These are phyloP conservation scores for Pongo pygmaeus DNA, from an alignment of 2,113 vertebrate genomes.

Conservation along the genomic window DNA sequence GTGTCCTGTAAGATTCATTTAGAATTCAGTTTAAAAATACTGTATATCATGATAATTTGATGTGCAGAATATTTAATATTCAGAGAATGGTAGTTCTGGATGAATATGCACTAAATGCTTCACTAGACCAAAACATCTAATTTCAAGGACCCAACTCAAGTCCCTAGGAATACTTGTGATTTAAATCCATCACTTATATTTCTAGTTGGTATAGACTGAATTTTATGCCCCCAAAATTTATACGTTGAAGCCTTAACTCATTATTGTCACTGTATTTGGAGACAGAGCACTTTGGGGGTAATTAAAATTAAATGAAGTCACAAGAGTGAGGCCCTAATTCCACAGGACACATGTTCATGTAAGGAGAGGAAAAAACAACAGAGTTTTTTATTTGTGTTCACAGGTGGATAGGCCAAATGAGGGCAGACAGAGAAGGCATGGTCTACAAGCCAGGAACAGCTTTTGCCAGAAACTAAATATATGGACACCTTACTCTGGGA, in stretches of 20 bases:
- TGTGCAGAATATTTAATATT: neutral
- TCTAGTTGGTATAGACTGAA: neutral
- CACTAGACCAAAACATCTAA: neutral
- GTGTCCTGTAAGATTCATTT: neutral
- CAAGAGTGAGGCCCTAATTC: neutral
- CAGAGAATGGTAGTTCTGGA: neutral
- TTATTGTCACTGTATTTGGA: neutral
- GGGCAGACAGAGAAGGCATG: neutral
- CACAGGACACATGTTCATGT: neutral
- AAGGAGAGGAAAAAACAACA: neutral
- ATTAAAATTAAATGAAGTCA: neutral
- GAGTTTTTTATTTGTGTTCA: neutral
- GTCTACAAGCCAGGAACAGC: neutral
- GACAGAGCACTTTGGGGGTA: neutral
- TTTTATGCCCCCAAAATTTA: neutral
- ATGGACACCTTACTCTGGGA: no score
- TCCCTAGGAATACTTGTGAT: neutral
- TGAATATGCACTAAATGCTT: neutral
- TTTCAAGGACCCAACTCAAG: neutral
- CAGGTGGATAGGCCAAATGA: neutral
- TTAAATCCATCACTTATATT: neutral
- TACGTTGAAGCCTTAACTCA: neutral
- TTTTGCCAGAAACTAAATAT: neutral
- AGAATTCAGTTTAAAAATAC: conserved; percentile 16
- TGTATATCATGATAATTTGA: neutral